These are phyloP conservation scores for Alfaro cultratus DNA, from an alignment of 2,797 vertebrate species.

Conservation along the genomic window DNA sequence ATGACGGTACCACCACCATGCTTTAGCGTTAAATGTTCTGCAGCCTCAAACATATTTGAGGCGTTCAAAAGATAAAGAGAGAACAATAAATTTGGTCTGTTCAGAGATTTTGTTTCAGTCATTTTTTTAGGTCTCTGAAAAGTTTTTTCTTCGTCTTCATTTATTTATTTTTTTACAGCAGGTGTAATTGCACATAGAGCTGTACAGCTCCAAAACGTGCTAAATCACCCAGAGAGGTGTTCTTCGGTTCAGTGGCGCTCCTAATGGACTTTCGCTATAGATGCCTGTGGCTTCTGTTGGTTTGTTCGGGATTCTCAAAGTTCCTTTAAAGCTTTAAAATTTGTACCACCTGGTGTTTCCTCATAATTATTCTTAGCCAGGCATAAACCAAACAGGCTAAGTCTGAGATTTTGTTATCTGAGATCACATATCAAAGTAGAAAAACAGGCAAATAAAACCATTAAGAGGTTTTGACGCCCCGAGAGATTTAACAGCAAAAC, in stretches of 20 bases:
- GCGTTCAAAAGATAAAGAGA: background rate
- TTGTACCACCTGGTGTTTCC: conserved; percentile 15
- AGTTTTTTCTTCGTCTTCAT: background rate
- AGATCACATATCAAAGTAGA: no score
- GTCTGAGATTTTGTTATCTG: background rate
- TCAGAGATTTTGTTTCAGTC: background rate
- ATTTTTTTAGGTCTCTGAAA: background rate
- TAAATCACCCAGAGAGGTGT: conserved; percentile 1
- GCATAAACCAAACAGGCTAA: background rate
- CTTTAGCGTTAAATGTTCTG: background rate
- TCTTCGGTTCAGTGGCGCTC: conserved; percentile 2
- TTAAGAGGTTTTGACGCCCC: background rate
- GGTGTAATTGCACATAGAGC: background rate
- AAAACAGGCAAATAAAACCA: background rate
- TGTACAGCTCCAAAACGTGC: background rate
- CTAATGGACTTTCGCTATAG: background rate
- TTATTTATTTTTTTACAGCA: background rate
- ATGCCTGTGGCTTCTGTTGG: background rate
- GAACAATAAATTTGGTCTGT: background rate
- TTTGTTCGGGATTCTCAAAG: background rate
- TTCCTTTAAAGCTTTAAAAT: background rate
- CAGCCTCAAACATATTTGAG: background rate
- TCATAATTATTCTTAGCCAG: conserved; percentile 6
- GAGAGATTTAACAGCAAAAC: background rate
- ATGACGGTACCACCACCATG: background rate